Conservation (phyloP, 1,140 invertebrate genomes). For the Drosophila kanapiae region DNA sequence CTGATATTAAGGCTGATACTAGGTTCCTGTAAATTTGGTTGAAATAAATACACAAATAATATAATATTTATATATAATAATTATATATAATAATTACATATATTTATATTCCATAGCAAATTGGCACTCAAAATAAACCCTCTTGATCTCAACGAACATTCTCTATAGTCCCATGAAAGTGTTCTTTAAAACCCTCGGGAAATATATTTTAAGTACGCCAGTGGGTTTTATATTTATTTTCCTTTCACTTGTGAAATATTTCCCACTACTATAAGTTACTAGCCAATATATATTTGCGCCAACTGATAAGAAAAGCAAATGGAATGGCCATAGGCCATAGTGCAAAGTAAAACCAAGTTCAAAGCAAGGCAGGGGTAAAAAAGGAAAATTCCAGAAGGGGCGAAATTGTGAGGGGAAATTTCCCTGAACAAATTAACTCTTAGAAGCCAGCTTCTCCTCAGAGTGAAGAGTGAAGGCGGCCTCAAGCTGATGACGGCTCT, state of each 20-base stretch:
- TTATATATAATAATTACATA: too few species aligned
- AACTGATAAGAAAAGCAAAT: constrained; percentile 17
- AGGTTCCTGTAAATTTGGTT: too few species aligned
- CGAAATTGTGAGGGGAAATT: constrained; percentile 10
- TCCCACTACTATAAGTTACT: constrained; percentile 12
- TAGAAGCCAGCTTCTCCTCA: background rate
- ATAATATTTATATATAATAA: too few species aligned
- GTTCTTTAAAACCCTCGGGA: background rate
- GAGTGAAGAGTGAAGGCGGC: background rate
- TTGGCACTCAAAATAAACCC: too few species aligned
- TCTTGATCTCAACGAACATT: too few species aligned
- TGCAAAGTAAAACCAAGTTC: constrained; percentile 1
- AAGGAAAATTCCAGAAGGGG: constrained; percentile 28
- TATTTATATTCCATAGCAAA: too few species aligned
- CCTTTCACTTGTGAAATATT: constrained; percentile 34
- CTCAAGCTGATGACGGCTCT: background rate
- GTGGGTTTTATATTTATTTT: constrained; percentile 16
- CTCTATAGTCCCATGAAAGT: too few species aligned
- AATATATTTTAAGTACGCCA: background rate
- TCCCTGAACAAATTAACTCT: background rate
- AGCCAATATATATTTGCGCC: constrained; percentile 17
- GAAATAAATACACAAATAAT: too few species aligned
- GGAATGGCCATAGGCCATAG: background rate
- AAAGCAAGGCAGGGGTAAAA: constrained; percentile 4
- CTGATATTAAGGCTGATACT: too few species aligned